A percentile compares a stretch with the other conserved stretches of the same genome.
Evolutionary conservation across 2,113 vertebrate species (phyloP).

Genomic region (Oplegnathus fasciatus): DNA sequence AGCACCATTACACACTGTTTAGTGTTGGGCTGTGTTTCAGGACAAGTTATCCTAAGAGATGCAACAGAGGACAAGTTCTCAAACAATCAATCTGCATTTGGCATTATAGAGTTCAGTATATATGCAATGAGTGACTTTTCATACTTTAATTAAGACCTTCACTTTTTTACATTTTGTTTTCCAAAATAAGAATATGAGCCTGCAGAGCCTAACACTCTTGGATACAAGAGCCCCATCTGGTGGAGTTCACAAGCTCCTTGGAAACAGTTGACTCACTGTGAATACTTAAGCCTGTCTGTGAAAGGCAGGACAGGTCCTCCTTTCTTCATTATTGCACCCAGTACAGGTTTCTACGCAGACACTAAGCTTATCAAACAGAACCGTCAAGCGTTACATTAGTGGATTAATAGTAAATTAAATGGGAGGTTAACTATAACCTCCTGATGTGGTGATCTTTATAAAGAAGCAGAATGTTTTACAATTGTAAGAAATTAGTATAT

Average conservation of each 20-base stretch:
- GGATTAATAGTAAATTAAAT: not conserved
- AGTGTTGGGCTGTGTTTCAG: not conserved
- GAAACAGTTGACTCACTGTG: not conserved
- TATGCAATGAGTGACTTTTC: not conserved
- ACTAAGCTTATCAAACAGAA: not conserved
- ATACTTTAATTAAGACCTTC: not conserved
- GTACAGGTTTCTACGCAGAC: not conserved
- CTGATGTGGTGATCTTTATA: too few species aligned
- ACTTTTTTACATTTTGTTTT: not conserved
- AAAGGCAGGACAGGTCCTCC: not conserved
- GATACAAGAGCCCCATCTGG: constrained; percentile 35
- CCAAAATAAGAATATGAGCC: not conserved
- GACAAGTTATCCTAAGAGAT: too few species aligned
- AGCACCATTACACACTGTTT: not conserved
- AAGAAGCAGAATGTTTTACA: too few species aligned
- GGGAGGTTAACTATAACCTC: too few species aligned
- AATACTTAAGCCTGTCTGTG: not conserved
- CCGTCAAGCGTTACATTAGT: not conserved
- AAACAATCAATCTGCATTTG: too few species aligned
- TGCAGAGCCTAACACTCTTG: not conserved
- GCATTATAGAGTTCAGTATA: too few species aligned
- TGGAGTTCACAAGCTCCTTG: not conserved
- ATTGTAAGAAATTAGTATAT: too few species aligned
- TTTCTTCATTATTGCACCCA: not conserved
- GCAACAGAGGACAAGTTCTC: too few species aligned